Evolutionary conservation across 1,140 invertebrate species (phyloP), one percentile per base, ranked within the genome.

Genomic region (Pseudomyrmex sp.): DNA sequence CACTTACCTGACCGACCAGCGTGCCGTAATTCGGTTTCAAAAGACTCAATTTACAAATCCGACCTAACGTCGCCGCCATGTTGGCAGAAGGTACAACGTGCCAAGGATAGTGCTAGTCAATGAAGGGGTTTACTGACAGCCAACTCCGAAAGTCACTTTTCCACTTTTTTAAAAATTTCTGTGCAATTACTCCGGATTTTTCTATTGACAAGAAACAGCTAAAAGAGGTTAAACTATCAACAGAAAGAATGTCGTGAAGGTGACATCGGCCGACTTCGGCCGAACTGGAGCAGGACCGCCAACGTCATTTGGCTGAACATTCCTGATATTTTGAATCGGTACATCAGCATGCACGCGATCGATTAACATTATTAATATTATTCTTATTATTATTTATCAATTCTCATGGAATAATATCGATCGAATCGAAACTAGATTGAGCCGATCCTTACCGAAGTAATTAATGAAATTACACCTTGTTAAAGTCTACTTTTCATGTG

Each of bases 31-130:
- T 95, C 89, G 95, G 93, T 95, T 96, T 96, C 92, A 97, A 95
- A 93, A 97, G 95, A 93, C 96, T 95, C 93, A 97, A 96, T 95
- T 97, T 96, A 95, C 96, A 97, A 96, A 97, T 96, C 94, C 97
- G 96, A 95, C 97, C 96, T 93, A 97, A 95, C 93, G 96, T 95
- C 92, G 97, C 96, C 96, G 97, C 97, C 97, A 97, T 97, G 95
- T 96, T 97, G 96, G 95, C 90, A 93, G 94, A 89, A 94, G 90
- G 90, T 94, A 86, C 91, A 91, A 88, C 91, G 86, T 86, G 83
- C 85, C 88, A 73, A 83, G 80, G 69, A 75, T 77, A 15, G 26
- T 62, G 62, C 62, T 87, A 88, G 88, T 92, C 92, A 89, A 85
- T 62, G 20, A 59, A 69, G 1, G 3, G 18, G 0, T 48, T 44